phyloP scores from a whole-genome alignment of 2,888 invertebrate genomes.

The Drosophila gaucha region DNA sequence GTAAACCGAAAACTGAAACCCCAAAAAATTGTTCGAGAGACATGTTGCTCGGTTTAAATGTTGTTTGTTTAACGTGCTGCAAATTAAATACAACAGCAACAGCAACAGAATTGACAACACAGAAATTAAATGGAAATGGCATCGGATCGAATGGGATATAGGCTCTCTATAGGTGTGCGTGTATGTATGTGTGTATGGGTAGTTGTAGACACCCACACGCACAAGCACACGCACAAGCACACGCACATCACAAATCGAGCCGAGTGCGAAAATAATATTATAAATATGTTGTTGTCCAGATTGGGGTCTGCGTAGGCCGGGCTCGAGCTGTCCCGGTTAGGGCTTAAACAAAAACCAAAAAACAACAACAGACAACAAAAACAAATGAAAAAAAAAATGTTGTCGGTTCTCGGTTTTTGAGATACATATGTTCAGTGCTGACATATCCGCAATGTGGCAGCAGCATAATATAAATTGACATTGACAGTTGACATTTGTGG shows the following conservation, averaged over 20 bases:
- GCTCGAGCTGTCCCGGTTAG: conserved; percentile 50
- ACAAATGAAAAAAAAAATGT: conserved; percentile 27
- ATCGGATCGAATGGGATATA: conserved; percentile 8
- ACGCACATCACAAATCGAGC: conserved; percentile 11
- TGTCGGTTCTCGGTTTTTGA: conserved; percentile 63
- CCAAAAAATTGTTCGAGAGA: conserved; percentile 43
- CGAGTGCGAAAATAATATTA: conserved; percentile 76
- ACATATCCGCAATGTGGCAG: conserved; percentile 81
- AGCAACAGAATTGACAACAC: conserved; percentile 56
- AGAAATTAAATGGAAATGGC: conserved; percentile 59
- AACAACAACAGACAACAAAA: conserved; percentile 15
- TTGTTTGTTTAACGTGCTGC: conserved; percentile 77
- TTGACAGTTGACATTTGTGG: conserved; percentile 80
- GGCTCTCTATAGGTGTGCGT: background rate
- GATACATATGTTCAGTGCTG: conserved; percentile 77
- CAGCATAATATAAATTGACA: conserved; percentile 79
- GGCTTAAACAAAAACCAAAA: conserved; percentile 42
- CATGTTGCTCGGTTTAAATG: conserved; percentile 60
- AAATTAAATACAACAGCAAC: conserved; percentile 62
- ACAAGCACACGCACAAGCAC: conserved; percentile 6
- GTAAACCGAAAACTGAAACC: conserved; percentile 50
- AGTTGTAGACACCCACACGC: conserved; percentile 38
- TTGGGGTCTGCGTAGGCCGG: conserved; percentile 56
- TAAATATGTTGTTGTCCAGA: conserved; percentile 70
- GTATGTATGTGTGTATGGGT: background rate